Base-by-base conservation (phyloP, 2,113 vertebrate genomes). In the Neopipo cinnamomea region DNA sequence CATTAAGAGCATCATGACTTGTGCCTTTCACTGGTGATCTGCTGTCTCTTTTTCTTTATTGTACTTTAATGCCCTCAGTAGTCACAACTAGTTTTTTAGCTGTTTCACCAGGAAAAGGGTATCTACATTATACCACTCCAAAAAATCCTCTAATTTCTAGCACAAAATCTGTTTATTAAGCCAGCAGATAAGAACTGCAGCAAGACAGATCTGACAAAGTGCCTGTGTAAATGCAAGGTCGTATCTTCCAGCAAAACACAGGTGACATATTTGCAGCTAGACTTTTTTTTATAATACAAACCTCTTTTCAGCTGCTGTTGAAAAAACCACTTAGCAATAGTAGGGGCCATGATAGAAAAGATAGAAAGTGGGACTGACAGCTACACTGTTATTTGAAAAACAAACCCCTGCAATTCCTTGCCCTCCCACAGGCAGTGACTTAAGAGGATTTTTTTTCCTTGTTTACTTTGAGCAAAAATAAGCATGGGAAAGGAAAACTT, bases 391-490 rank as follows among this genome's bases (percentile, higher is more conserved):
- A 30, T 85, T 92, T 85, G 23, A 71, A 91, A 94, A 85, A 5
- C 71, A 92, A 88, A 93, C 28, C n/a, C n/a, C 31, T 79, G 59
- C 61, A 63, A n/a, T 82, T 96, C 56, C 76, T 83, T 90, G 84
- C 46, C 78, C 49, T 96, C 79, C 72, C 53, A 59, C 73, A 23
- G 93, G 42, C 68, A 73, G 52, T 62, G 61, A 59, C 52, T 93
- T 70, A 61, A 82, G 71, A 66, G 47, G 62, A 33, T 77, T 79
- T 62, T 74, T 88, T 61, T 88, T 61, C 56, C 37, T 79, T 93
- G 86, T 92, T 95, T 89, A 71, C 47, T 85, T 71, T 31, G 31
- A 50, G 63, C 92, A 66, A 85, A 93, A 91, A 88, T 90, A 89
- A 77, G 28, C 49, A 39, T 68, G 73, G 55, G 65, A 63, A 87